Conservation (phyloP, 1,140 invertebrate genomes). For the Probaryconus sp. region DNA sequence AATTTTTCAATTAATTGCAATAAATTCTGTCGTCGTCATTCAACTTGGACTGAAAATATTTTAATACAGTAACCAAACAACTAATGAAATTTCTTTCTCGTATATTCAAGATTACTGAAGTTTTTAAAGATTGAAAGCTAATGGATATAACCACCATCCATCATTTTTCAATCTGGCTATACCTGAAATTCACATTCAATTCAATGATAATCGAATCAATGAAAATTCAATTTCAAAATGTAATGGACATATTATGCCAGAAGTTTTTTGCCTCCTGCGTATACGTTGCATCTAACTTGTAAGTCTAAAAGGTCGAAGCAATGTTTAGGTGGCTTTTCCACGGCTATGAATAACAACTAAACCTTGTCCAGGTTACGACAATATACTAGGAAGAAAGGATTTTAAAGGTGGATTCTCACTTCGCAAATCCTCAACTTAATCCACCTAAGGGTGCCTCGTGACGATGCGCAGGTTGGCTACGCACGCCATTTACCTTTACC, state of each 20-base stretch:
- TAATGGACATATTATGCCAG: slow-evolving; percentile 50
- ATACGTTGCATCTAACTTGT: slow-evolving; percentile 22
- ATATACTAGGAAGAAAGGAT: slow-evolving; percentile 27
- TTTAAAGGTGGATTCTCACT: slow-evolving; percentile 33
- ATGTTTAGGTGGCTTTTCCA: slow-evolving; percentile 36
- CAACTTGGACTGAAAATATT: too few species aligned
- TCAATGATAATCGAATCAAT: slow-evolving; percentile 40
- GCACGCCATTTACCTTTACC: too few species aligned
- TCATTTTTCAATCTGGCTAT: too few species aligned
- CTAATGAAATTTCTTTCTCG: too few species aligned
- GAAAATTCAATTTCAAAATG: slow-evolving; percentile 14
- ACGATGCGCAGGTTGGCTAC: too few species aligned
- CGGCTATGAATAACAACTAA: slow-evolving; percentile 44
- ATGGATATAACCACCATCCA: too few species aligned
- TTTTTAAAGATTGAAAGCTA: too few species aligned
- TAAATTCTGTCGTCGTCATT: too few species aligned
- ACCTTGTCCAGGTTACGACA: slow-evolving; percentile 32
- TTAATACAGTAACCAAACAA: too few species aligned
- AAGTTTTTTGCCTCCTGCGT: slow-evolving; percentile 40
- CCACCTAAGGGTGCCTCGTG: slow-evolving; percentile 6
- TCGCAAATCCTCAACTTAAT: slow-evolving; percentile 29
- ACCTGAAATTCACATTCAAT: slow-evolving; percentile 29
- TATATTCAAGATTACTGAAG: too few species aligned
- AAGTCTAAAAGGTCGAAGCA: slow-evolving; percentile 52
- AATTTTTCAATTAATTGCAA: too few species aligned